A percentile compares a stretch with the other conserved stretches of the same genome.
Evolutionary conservation across 2,113 vertebrate species (phyloP).

Genomic region (Malurus alboscapulatus): DNA sequence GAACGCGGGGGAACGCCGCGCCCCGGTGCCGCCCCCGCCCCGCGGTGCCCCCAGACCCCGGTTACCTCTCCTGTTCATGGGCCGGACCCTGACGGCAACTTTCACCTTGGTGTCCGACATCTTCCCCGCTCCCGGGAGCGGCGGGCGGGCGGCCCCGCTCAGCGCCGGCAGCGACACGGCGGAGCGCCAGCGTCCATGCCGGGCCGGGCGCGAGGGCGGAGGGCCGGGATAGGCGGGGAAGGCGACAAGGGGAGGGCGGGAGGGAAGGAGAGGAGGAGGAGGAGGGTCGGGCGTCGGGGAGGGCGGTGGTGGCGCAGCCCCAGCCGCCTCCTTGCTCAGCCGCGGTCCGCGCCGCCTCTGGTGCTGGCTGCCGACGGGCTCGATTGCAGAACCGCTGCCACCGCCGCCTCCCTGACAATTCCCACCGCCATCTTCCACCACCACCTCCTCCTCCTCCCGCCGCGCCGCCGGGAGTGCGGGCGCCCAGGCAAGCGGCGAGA

Average conservation of each 20-base stretch:
- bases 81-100: conserved; percentile 95
- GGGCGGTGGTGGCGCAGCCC: conserved; percentile 9
- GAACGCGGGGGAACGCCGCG: not conserved
- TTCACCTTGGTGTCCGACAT: conserved; percentile 98
- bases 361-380: conserved; percentile 23
- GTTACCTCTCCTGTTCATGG: conserved; percentile 95
- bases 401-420: conserved; percentile 62
- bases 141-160: conserved; percentile 11
- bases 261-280: not conserved
- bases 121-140: conserved; percentile 61
- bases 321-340: conserved; percentile 18
- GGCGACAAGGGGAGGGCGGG: not conserved
- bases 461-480: not conserved
- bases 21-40: not conserved
- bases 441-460: not conserved
- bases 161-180: conserved; percentile 42
- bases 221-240: not conserved
- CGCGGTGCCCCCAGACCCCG: not conserved
- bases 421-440: conserved; percentile 86
- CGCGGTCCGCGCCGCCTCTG: not conserved
- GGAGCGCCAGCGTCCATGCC: not conserved
- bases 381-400: not conserved
- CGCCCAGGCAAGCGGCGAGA: not conserved
- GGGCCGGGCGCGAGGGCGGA: too few species aligned
- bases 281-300: not conserved